Conservation (phyloP, 2,113 vertebrate species). For the Brachyhypopomus occidentalis region DNA sequence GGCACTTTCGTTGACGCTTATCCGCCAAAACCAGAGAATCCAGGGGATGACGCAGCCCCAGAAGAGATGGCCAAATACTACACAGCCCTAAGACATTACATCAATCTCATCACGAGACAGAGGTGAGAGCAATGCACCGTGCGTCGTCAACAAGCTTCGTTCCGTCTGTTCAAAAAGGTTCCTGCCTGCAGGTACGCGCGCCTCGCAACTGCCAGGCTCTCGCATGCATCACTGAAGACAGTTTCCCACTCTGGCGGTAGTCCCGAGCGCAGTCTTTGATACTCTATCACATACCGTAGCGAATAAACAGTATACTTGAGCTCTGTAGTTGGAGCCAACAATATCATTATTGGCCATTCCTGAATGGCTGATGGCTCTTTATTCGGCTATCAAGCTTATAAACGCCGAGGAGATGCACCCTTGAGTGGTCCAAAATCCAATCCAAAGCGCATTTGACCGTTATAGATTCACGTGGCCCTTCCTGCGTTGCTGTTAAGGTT, state of each 20-base stretch:
- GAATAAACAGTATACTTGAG: background rate
- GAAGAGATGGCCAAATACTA: conserved; percentile 88
- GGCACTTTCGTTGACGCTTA: conserved; percentile 80
- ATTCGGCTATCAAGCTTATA: conserved; percentile 58
- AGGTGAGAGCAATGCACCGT: conserved; percentile 70
- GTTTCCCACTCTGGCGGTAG: background rate
- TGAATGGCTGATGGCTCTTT: conserved; percentile 57
- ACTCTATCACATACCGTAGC: background rate
- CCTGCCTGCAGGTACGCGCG: no score
- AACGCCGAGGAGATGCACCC: conserved; percentile 53
- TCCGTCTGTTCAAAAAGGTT: background rate
- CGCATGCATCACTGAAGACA: background rate
- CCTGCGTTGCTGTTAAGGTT: background rate
- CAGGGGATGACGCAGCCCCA: conserved; percentile 81
- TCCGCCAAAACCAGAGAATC: conserved; percentile 85
- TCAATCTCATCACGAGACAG: conserved; percentile 92
- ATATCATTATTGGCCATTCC: conserved; percentile 64
- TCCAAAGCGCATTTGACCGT: conserved; percentile 46
- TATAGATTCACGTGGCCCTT: background rate
- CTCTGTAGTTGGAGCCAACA: conserved; percentile 2
- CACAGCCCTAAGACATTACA: conserved; percentile 89
- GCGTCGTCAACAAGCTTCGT: background rate
- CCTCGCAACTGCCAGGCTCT: background rate
- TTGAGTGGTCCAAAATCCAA: conserved; percentile 60
- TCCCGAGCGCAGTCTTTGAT: background rate